Percentiles rank a stretch among this genome's conserved stretches.
Conservation (phyloP, 2,113 vertebrate species). For the Sebastes fasciatus region DNA sequence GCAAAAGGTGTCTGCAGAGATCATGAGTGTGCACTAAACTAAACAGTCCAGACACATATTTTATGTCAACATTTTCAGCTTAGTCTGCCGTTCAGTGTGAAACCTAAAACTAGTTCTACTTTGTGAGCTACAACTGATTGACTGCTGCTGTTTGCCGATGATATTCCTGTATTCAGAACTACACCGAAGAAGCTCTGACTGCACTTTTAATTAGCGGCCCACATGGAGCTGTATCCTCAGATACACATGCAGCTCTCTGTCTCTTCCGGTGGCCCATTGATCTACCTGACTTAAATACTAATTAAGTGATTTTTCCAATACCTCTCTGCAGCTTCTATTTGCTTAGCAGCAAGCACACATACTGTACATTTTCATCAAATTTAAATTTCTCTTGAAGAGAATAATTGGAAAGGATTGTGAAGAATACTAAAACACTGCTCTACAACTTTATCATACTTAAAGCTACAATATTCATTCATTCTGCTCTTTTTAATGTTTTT, state of each 20-base stretch:
- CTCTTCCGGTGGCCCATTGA: neutral
- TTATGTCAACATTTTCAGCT: neutral
- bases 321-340: slow-evolving; percentile 1
- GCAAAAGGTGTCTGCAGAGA: neutral
- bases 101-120: slow-evolving; percentile 1
- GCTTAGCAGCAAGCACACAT: neutral
- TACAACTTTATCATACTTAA: neutral
- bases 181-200: slow-evolving; percentile 14
- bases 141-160: neutral
- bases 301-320: slow-evolving; percentile 18
- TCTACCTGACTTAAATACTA: slow-evolving; percentile 33
- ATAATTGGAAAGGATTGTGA: neutral
- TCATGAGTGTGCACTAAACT: neutral
- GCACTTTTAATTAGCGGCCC: slow-evolving; percentile 38
- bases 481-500: no score
- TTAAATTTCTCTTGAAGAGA: neutral
- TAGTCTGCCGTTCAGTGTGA: neutral
- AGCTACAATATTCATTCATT: neutral
- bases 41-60: no score
- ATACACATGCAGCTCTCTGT: neutral
- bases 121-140: neutral
- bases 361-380: neutral
- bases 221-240: slow-evolving; percentile 2
- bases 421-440: neutral
- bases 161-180: slow-evolving; percentile 1